phyloP scores from a whole-genome alignment of 2,797 vertebrate species.

The Limosa lapponica region DNA sequence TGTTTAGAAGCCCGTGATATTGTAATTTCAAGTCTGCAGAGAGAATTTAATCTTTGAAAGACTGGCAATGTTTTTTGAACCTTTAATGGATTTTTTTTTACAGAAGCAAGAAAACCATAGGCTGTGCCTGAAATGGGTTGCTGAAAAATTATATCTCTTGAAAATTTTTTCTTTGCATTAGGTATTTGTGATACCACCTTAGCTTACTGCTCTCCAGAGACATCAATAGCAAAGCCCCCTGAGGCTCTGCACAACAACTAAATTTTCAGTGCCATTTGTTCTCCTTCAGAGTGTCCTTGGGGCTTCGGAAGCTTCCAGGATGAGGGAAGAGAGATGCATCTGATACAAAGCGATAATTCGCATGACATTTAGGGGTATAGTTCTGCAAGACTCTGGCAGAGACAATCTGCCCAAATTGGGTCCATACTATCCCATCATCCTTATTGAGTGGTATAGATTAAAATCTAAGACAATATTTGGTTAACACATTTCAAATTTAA shows the following conservation, averaged over 20 bases:
- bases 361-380: neutral
- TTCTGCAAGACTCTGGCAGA: neutral
- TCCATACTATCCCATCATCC: neutral
- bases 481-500: neutral
- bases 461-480: neutral
- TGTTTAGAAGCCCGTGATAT: neutral
- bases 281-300: constrained; percentile 46
- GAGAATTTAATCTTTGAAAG: constrained; percentile 1
- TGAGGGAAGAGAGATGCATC: neutral
- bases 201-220: neutral
- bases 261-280: constrained; percentile 34
- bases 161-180: neutral
- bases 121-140: neutral
- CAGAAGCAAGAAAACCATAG: neutral
- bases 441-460: neutral
- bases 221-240: neutral
- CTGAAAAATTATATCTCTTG: constrained; percentile 5
- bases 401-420: neutral
- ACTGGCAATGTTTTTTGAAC: neutral
- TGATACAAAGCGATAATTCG: neutral
- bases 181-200: neutral
- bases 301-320: neutral
- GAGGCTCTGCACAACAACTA: neutral
- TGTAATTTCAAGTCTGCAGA: constrained; percentile 13
- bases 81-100: constrained; percentile 40